These are phyloP conservation scores for Acronicta leporina DNA, from an alignment of 2,888 invertebrate species.

Conservation along the genomic window DNA sequence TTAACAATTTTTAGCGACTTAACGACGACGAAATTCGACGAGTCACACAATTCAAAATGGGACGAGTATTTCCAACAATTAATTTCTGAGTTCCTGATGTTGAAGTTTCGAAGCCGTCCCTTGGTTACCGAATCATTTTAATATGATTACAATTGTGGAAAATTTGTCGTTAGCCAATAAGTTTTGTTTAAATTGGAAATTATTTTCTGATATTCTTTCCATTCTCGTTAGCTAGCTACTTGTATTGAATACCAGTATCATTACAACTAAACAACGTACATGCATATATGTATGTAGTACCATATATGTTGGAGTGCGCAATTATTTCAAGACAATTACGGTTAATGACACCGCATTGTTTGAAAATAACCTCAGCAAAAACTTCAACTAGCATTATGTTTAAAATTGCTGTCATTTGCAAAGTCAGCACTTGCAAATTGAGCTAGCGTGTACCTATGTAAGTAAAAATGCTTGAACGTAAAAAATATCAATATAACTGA, in stretches of 20 bases:
- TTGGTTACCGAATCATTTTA: conserved; percentile 33
- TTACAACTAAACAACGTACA: conserved; percentile 27
- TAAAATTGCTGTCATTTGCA: conserved; percentile 39
- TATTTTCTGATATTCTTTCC: too few relatives aligned
- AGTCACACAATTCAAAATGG: background rate
- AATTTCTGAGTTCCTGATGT: conserved; percentile 36
- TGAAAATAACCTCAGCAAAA: conserved; percentile 36
- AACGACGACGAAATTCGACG: too few relatives aligned
- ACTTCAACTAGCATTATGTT: conserved; percentile 25
- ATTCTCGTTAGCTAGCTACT: background rate
- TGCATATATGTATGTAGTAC: conserved; percentile 17
- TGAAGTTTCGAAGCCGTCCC: conserved; percentile 5
- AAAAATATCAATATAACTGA: too few relatives aligned
- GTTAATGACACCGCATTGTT: conserved; percentile 40
- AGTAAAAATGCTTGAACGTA: conserved; percentile 7
- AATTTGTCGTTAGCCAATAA: background rate
- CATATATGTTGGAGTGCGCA: conserved; percentile 23
- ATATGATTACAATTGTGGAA: conserved; percentile 49
- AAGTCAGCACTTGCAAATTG: conserved; percentile 38
- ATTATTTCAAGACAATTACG: conserved; percentile 33
- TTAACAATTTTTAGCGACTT: too few relatives aligned
- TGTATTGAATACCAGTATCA: conserved; percentile 16
- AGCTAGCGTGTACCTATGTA: conserved; percentile 7
- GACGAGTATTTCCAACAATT: conserved; percentile 29
- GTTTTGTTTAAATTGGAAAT: too few relatives aligned